phyloP scores from a whole-genome alignment of 1,140 invertebrate species.

The Hirudo medicinalis region DNA sequence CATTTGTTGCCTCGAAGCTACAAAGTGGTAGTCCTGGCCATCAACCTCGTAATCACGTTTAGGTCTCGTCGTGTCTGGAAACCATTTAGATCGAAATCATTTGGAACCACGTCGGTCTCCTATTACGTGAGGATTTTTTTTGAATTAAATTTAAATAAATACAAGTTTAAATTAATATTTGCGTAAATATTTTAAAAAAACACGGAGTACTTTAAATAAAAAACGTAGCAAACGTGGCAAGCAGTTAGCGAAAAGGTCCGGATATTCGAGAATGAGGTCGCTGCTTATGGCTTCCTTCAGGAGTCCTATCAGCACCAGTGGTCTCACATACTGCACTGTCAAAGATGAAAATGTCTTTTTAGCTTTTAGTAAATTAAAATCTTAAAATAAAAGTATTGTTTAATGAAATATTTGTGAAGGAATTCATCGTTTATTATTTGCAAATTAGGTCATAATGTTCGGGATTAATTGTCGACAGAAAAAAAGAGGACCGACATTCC shows the following conservation, averaged over 20 bases:
- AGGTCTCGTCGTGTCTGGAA: slow-evolving; percentile 83
- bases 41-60: slow-evolving; percentile 93
- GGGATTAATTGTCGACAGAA: not conserved
- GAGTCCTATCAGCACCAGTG: not conserved
- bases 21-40: slow-evolving; percentile 96
- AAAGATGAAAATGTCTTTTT: too few relatives aligned
- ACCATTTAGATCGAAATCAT: not conserved
- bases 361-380: too few relatives aligned
- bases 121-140: too few relatives aligned
- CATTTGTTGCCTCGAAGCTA: slow-evolving; percentile 84
- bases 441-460: too few relatives aligned
- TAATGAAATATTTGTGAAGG: too few relatives aligned
- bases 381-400: too few relatives aligned
- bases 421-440: too few relatives aligned
- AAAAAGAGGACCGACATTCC: slow-evolving; percentile 37
- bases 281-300: slow-evolving; percentile 9
- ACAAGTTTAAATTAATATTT: too few relatives aligned
- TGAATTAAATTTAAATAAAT: too few relatives aligned
- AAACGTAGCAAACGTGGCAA: not conserved
- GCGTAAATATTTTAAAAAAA: too few relatives aligned
- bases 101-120: too few relatives aligned
- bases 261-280: slow-evolving; percentile 10
- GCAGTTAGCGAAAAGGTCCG: slow-evolving; percentile 9
- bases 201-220: too few relatives aligned
- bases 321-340: slow-evolving; percentile 11